Base-by-base conservation (phyloP, 2,113 vertebrate species). In the Malurus cyaneus region DNA sequence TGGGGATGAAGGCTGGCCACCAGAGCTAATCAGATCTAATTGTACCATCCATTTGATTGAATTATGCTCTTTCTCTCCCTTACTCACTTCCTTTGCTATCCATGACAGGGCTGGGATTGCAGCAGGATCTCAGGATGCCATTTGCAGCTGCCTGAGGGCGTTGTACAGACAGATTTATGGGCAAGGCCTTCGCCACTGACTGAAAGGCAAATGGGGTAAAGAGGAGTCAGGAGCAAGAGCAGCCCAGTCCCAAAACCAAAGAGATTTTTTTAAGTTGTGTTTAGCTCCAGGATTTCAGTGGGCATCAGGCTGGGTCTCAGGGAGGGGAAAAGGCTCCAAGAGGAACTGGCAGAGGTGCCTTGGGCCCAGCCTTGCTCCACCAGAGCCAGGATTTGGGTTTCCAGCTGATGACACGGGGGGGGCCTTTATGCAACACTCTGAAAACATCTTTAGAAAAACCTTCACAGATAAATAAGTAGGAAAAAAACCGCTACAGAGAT, bases 281-380 rank as follows among this genome's bases (percentile, higher is more conserved):
- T 83, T 14, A 34, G 41, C 28, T 39, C 69, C 11, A 3, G 8
- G 59, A 24, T 1, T 29, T 16, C 57, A 9, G 31, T 2, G 47
- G 78, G 64, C 41, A 26, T 5, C 34, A 7, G 11, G 1, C 28
- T 6, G 19, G 52, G 60, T 39, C 36, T 70, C 34, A 1, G 0
- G 2, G 69, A 34, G 29, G 23, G 17, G 16, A 57, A 44, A 24
- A 16, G 47, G 31, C 36, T 65, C 53, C 18, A 9, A 4, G 3
- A 26, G 24, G 39, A 54, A 14, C 4, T 6, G 28, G 46, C 32
- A 44, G 46, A 61, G 29, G 11, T 32, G 15, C 8, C 41, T 23
- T 14, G 14, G 29, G 46, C 26, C 8, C 71, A 82, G 4, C 29
- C 39, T 60, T 44, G 49, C 21, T 42, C 31, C 36, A 7, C 12